Evolutionary conservation across 2,113 vertebrate species (phyloP), one percentile per base, ranked within the genome.

Genomic region (Gobiocypris rarus): DNA sequence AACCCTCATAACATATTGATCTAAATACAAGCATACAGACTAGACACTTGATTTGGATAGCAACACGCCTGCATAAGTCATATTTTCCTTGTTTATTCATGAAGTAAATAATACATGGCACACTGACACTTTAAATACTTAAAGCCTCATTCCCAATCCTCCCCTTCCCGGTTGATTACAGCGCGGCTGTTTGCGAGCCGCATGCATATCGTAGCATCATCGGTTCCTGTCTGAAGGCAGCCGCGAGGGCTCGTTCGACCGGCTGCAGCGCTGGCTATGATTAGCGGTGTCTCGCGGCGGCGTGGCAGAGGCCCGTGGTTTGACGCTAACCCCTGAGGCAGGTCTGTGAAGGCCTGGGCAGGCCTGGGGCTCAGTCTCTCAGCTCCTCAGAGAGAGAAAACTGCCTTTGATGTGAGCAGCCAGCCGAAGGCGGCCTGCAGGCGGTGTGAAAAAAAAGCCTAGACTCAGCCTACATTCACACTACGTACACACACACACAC

Each of bases 351-450:
- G 92, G 92, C 91, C 91, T 92, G n/a, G 80, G 90, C 88, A 85
- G 83, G 88, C 91, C 89, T 81, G 84, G 84, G 91, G 91, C 91
- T 85, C 86, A 89, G 87, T 89, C 88, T 90, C 88, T 90, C 79
- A 84, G 88, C 92, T 94, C 91, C 94, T 93, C 90, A 87, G 94
- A 93, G 93, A 93, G 87, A 86, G 84, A 75, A 85, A 77, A 54
- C 89, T 83, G 81, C 63, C 93, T 95, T 95, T 94, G 93, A 94
- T 95, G 94, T 93, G 88, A 91, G 89, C 91, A 88, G 91, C 91
- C 84, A 85, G 92, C 91, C 93, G 91, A 89, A 87, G 88, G 92
- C 90, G 84, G 85, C 90, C 91, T 90, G 83, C 85, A 59, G 92
- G 91, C 89, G 86, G 67, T 86, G 84, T 28, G 58, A 65, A 85